These are phyloP conservation scores for Hydrolagus affinis DNA, from an alignment of 2,113 vertebrate species.

Conservation along the genomic window DNA sequence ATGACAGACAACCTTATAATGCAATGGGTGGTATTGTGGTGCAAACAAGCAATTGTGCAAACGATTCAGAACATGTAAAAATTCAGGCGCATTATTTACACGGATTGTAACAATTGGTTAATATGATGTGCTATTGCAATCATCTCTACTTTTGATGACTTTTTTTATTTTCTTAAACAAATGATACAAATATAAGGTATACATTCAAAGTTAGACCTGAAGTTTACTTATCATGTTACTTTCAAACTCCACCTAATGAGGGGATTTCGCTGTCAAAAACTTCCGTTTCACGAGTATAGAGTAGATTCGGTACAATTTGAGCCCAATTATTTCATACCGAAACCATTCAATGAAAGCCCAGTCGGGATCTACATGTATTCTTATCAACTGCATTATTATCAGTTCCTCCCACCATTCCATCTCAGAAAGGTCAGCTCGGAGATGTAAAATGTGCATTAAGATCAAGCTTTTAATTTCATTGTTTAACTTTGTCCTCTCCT, in stretches of 20 bases:
- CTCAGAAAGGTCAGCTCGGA: conserved; percentile 59
- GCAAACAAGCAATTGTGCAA: background rate
- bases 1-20: background rate
- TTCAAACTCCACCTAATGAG: background rate
- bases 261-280: background rate
- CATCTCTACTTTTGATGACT: background rate
- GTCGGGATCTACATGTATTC: background rate
- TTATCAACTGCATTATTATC: background rate
- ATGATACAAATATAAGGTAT: background rate
- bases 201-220: background rate
- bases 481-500: conserved; percentile 65
- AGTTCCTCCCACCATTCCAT: conserved; percentile 32
- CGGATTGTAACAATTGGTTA: background rate
- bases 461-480: conserved; percentile 67
- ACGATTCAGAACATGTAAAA: background rate
- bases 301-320: background rate
- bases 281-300: background rate
- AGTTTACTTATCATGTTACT: background rate
- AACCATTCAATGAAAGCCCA: background rate
- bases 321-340: background rate
- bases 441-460: conserved; percentile 53
- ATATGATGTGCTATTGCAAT: background rate
- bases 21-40: background rate
- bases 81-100: background rate
- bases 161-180: background rate